phyloP scores from a whole-genome alignment of 2,888 invertebrate genomes.

The Synanthedon vespiformis region DNA sequence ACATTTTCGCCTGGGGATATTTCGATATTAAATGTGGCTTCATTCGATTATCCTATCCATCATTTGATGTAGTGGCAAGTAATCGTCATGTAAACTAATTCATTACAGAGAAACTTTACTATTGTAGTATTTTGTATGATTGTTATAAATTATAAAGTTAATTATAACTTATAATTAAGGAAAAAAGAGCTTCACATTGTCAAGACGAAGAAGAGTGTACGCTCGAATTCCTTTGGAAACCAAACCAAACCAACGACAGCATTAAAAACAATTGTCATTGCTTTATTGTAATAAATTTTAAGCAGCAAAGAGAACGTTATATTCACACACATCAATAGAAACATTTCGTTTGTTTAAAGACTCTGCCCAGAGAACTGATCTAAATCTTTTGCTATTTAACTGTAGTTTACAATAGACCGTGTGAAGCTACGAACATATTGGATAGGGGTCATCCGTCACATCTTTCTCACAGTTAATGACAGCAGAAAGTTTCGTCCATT shows the following conservation, averaged over 20 bases:
- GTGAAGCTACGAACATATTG: conserved; percentile 18
- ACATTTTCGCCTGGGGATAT: neutral
- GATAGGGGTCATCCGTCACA: conserved; percentile 1
- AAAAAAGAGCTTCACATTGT: too few relatives aligned
- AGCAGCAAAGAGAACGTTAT: conserved; percentile 50
- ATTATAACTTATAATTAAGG: too few relatives aligned
- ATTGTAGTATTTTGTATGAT: too few relatives aligned
- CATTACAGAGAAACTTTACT: too few relatives aligned
- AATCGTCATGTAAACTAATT: too few relatives aligned
- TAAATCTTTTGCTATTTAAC: conserved; percentile 39
- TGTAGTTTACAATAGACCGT: conserved; percentile 28
- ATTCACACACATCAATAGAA: conserved; percentile 40
- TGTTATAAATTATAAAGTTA: too few relatives aligned
- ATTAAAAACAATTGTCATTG: too few relatives aligned
- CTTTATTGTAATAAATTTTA: conserved; percentile 22
- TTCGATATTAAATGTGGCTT: neutral
- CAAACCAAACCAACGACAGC: too few relatives aligned
- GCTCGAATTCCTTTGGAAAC: too few relatives aligned
- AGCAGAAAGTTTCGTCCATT: neutral
- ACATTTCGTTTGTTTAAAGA: neutral
- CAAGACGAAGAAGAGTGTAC: too few relatives aligned
- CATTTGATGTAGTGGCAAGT: too few relatives aligned
- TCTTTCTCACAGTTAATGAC: neutral
- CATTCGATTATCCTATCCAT: neutral
- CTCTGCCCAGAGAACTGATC: conserved; percentile 34